Base-by-base conservation (phyloP, 2,888 invertebrate species). In the Dicranocentrus wangi region DNA sequence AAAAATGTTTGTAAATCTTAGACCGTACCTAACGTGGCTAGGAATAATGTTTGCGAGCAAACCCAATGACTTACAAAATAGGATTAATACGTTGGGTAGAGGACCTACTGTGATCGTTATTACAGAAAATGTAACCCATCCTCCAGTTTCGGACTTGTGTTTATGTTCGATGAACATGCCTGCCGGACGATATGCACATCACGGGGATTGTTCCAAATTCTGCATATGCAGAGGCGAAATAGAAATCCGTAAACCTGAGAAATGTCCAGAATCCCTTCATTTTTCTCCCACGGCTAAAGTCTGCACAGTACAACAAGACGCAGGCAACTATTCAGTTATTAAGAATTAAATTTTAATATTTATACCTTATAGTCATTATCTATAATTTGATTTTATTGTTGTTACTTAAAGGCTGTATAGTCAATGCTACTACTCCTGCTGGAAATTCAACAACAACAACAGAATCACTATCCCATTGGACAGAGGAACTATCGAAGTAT, bases 1-100 rank as follows among this genome's bases (percentile, higher is more conserved):
- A 32, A 63, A 61, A 69, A 70, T 77, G 70, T 71, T 78, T 42
- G 3, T 78, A n/a, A 68, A 43, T 21, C 68, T 76, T n/a, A 71
- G 39, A n/a, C 78, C 78, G 1, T 65, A 71, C 19, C 21, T 78
- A 43, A 58, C 71, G 0, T 71, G 71, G 65, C 55, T 78, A 25
- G 65, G 70, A 0, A 68, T 76, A 19, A 66, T 76, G 68, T 60
- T 76, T 7, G 68, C 66, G 21, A 58, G 68, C 47, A 76, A 76
- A 28, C 68, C 68, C 10, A 28, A 17, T 15, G 53, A 63, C 27
- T 63, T 73, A 19, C 63, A 73, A 32, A 63, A 21, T 53, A 19
- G 27, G 15, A 23, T 72, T 1, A 72, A 72, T n/a, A 23, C 13
- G 1, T 15, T 60, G 10, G 27, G 15, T 5, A 51, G 13, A 19